Percentiles rank a stretch among this genome's conserved stretches.
phyloP scores from a whole-genome alignment of 2,113 vertebrate genomes.

The Entelurus aequoreus region DNA sequence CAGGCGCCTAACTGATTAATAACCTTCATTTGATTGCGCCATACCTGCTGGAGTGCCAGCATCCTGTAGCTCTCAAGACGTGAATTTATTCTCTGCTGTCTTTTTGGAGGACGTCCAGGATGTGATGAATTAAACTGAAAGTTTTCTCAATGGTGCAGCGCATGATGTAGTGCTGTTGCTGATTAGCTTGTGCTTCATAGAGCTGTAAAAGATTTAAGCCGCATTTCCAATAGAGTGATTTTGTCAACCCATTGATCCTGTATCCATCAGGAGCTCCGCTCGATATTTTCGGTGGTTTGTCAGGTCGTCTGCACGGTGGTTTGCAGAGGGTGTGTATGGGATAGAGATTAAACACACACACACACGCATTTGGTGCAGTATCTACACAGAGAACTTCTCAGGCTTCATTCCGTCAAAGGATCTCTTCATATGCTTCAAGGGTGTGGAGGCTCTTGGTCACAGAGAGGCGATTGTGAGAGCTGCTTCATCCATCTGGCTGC shows the following conservation, averaged over 20 bases:
- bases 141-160: conserved; percentile 22
- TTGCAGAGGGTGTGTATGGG: conserved; percentile 2
- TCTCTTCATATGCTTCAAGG: conserved; percentile 53
- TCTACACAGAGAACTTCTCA: conserved; percentile 22
- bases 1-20: conserved; percentile 53
- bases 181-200: conserved; percentile 21
- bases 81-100: conserved; percentile 46
- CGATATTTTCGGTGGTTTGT: conserved; percentile 2
- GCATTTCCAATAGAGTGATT: conserved; percentile 9
- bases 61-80: conserved; percentile 39
- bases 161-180: conserved; percentile 14
- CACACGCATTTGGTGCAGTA: conserved; percentile 27
- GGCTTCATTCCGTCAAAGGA: conserved; percentile 51
- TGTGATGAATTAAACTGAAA: conserved; percentile 43
- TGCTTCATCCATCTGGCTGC: conserved; percentile 49
- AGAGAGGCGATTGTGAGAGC: conserved; percentile 63
- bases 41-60: conserved; percentile 49
- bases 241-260: background rate
- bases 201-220: conserved; percentile 18
- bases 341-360: conserved; percentile 7
- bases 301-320: background rate
- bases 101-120: conserved; percentile 60
- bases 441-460: conserved; percentile 52
- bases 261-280: background rate
- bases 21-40: conserved; percentile 47